phyloP scores from a whole-genome alignment of 2,888 invertebrate genomes.

The Melangyna quadrimaculata region DNA sequence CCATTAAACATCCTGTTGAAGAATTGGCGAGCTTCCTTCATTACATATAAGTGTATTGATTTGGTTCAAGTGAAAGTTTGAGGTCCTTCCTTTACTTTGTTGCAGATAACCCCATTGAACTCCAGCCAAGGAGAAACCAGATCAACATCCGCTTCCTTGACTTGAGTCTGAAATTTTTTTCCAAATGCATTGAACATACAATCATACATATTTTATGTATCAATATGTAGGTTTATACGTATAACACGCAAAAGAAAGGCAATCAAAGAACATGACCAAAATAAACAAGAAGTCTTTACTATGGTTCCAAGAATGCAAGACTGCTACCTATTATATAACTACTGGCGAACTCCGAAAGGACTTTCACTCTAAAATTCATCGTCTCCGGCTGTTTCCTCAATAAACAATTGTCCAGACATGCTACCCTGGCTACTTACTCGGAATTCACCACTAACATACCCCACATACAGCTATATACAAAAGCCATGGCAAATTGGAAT shows the following conservation, averaged over 20 bases:
- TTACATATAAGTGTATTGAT: not conserved
- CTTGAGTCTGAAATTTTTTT: not conserved
- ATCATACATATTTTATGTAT: not conserved
- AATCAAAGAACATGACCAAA: conserved; percentile 63
- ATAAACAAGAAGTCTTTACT: conserved; percentile 37
- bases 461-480: not conserved
- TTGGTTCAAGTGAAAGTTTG: conserved; percentile 23
- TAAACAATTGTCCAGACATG: conserved; percentile 60
- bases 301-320: not conserved
- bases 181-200: not conserved
- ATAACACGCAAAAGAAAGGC: conserved; percentile 7
- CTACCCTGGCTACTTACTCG: not conserved
- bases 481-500: conserved; percentile 30
- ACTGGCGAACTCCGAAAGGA: conserved; percentile 11
- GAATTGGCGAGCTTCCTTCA: not conserved
- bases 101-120: conserved; percentile 25
- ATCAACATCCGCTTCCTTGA: conserved; percentile 13
- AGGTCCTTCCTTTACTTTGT: not conserved
- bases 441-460: not conserved
- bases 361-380: conserved; percentile 54
- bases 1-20: conserved; percentile 8
- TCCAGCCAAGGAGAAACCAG: conserved; percentile 18
- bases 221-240: no score
- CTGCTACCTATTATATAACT: not conserved
- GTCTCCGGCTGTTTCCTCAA: conserved; percentile 43